These are phyloP conservation scores for Ianthella basta DNA, from an alignment of 37 sponge, comb jelly and placozoan species.

Conservation along the genomic window DNA sequence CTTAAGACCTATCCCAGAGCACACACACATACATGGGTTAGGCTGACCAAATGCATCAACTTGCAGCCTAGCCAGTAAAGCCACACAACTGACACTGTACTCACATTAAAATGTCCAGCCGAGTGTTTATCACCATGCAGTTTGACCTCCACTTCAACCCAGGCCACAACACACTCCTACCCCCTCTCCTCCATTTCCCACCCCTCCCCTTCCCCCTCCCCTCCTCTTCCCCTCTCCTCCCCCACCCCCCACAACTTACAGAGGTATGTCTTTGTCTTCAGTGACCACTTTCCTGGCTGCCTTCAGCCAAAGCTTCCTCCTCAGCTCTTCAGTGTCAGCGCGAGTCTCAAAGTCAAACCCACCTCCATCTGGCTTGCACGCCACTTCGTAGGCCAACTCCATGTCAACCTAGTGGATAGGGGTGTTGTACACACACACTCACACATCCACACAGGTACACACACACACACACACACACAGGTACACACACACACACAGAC, in stretches of 20 bases:
- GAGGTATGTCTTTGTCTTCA: slow-evolving; percentile 73
- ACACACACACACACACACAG: slow-evolving; percentile 32
- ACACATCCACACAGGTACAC: neutral
- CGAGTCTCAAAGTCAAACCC: slow-evolving; percentile 4
- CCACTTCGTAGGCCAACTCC: slow-evolving; percentile 73
- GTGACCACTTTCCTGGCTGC: slow-evolving; percentile 89
- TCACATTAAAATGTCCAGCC: no score
- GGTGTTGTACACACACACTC: neutral
- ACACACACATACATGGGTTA: no score
- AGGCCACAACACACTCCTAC: no score
- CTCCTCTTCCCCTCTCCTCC: neutral
- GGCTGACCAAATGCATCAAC: no score
- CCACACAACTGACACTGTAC: no score
- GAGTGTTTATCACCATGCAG: no score
- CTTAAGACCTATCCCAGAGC: no score
- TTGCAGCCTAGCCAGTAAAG: no score
- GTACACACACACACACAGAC: no score
- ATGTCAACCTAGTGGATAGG: slow-evolving; percentile 57
- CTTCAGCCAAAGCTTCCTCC: slow-evolving; percentile 93
- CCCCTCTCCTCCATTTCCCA: no score
- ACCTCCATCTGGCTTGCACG: slow-evolving; percentile 33
- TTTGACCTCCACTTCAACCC: no score
- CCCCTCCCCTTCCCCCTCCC: neutral
- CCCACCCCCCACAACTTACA: slow-evolving; percentile 25
- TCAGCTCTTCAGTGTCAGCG: slow-evolving; percentile 54